Conservation (phyloP, 2,888 invertebrate genomes). For the Aleiodes alternator region DNA sequence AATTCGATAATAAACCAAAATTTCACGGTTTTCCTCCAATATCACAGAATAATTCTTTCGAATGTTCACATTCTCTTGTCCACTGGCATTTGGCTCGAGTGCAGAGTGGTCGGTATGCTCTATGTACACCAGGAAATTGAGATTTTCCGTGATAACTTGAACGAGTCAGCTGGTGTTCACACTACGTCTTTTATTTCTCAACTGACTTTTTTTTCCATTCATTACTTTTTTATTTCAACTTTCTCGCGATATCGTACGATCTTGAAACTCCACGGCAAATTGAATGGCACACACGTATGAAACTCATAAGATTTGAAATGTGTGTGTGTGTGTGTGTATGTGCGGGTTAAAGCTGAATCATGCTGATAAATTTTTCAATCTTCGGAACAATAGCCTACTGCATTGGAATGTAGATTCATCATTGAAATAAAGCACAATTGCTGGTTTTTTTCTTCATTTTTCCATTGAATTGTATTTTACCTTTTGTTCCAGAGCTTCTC, state of each 20-base stretch:
- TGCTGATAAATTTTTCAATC: conserved; percentile 25
- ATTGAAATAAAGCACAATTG: too few species aligned
- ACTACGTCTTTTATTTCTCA: background rate
- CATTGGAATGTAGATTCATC: too few species aligned
- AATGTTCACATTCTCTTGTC: background rate
- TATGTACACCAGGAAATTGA: conserved; percentile 4
- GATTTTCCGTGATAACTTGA: background rate
- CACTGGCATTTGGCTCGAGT: background rate
- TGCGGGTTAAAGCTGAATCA: background rate
- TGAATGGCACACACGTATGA: conserved; percentile 21
- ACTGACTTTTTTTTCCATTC: background rate
- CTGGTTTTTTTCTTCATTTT: too few species aligned
- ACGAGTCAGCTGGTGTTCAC: too few species aligned
- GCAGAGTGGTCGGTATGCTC: background rate
- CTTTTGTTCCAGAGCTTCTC: too few species aligned
- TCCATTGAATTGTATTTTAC: too few species aligned
- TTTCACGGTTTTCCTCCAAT: too few species aligned
- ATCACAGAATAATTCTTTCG: too few species aligned
- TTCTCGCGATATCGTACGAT: conserved; percentile 16
- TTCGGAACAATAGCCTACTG: conserved; percentile 3
- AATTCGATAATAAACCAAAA: too few species aligned
- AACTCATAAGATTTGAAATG: background rate
- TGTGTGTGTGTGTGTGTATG: background rate
- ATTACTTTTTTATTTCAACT: background rate
- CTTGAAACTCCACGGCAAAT: conserved; percentile 31